Base-by-base conservation (phyloP, 2,888 invertebrate species). In the Thalpophila matura region DNA sequence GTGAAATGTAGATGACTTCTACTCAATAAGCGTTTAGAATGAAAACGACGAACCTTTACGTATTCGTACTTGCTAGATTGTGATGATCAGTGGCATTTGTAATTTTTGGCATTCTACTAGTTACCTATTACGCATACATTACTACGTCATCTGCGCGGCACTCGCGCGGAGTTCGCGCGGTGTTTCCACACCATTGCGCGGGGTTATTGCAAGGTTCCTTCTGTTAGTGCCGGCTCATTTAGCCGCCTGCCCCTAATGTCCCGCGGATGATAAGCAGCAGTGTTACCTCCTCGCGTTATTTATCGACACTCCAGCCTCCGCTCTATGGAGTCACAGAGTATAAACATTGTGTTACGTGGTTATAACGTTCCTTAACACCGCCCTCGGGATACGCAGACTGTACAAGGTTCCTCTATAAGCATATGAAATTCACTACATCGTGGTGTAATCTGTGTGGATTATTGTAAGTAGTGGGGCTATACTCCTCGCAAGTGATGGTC, bases 141-240 rank as follows among this genome's bases (percentile, higher is more conserved):
- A n/a, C n/a, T n/a, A n/a, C 42, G 62, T 43, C 46, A 45, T 62
- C 37, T 50, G 37, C 38, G 24, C 38, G 27, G 37, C 18, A 22
- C 38, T 45, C 3, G 27, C 6, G 22, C 1, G 6, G 49, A 54
- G 35, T 55, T 67, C 18, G 35, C 35, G 50, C 16, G 18, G 20
- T 35, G 29, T 60, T 74, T 49, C 54, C 63, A 7, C 55, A 3
- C 31, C 54, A 62, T 55, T 45, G 49, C 45, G 18, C 46, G 10
- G 14, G 43, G 50, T 37, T 55, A 65, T 55, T 40, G 66, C 55
- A 50, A 29, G 45, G 56, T 45, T 35, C 56, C 33, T 18, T 46
- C 45, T 60, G 57, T 78, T 68, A 51, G 58, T 58, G 51, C 43
- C 54, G 45, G 38, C 40, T 61, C 69, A 68, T 68, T 68, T 26